Conservation (phyloP, 2,113 vertebrate species). For the Bucco capensis region DNA sequence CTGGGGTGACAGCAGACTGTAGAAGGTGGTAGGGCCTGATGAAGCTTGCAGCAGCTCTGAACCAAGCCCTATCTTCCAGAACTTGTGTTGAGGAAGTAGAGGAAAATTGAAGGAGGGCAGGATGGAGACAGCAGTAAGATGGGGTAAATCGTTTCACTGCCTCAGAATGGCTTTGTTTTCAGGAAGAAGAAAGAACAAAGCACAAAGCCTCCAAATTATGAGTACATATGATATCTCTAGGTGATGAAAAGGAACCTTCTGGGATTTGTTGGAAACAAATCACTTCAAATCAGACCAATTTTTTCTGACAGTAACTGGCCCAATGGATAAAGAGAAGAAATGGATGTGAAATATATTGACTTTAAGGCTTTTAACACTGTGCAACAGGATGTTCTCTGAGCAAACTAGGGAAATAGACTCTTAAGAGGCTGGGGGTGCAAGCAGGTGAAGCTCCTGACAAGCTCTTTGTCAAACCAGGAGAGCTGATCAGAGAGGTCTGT, state of each 20-base stretch:
- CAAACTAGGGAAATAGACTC: not conserved
- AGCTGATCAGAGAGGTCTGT: not conserved
- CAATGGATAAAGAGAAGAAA: not conserved
- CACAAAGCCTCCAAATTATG: not conserved
- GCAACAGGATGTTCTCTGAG: not conserved
- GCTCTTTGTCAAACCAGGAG: not conserved
- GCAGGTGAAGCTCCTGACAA: not conserved
- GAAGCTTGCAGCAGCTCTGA: not conserved
- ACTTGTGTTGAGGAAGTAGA: rapidly evolving
- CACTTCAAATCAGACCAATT: not conserved
- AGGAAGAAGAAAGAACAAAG: not conserved
- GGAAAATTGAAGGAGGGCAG: not conserved
- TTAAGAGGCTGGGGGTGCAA: not conserved
- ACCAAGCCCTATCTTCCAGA: not conserved
- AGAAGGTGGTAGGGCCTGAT: not conserved
- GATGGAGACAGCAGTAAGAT: not conserved
- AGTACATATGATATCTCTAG: not conserved
- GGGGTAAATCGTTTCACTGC: not conserved
- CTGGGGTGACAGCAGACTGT: rapidly evolving
- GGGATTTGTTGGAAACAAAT: constrained; percentile 14
- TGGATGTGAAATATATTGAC: not conserved
- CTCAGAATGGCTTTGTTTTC: not conserved
- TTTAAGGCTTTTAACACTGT: not conserved
- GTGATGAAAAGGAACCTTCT: not conserved
- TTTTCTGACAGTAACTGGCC: not conserved